phyloP scores from a whole-genome alignment of 1,140 invertebrate genomes.

The Diachasmimorpha longicaudata region DNA sequence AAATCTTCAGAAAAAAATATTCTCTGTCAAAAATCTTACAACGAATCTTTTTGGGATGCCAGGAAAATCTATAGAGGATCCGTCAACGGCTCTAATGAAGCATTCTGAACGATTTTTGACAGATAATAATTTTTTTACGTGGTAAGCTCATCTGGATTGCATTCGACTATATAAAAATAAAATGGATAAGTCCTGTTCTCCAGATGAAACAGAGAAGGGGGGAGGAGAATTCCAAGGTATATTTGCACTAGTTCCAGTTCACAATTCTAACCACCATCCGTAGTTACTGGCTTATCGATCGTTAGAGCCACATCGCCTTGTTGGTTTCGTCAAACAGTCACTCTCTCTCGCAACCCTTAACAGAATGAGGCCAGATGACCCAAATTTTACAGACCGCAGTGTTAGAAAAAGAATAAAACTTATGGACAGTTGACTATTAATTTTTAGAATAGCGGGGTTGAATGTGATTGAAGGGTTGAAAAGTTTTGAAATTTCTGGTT shows the following conservation, averaged over 20 bases:
- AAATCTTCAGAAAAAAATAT: too few relatives aligned
- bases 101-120: too few relatives aligned
- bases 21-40: too few relatives aligned
- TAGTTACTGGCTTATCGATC: constrained; percentile 13
- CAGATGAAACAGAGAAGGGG: neutral
- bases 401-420: too few relatives aligned
- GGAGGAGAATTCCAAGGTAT: neutral
- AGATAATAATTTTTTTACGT: too few relatives aligned
- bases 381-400: neutral
- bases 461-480: too few relatives aligned
- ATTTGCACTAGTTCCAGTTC: constrained; percentile 1
- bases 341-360: neutral
- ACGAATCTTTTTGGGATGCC: too few relatives aligned
- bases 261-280: constrained; percentile 1
- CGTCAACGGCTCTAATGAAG: too few relatives aligned
- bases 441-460: too few relatives aligned
- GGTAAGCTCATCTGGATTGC: neutral
- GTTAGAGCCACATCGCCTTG: neutral
- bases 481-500: too few relatives aligned
- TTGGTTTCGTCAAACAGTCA: constrained; percentile 18
- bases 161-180: neutral
- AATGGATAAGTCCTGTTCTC: constrained; percentile 5
- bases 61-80: too few relatives aligned
- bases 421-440: too few relatives aligned
- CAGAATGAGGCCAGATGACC: constrained; percentile 1